These are phyloP conservation scores for Siniperca chuatsi DNA, from an alignment of 2,113 vertebrate species.

Conservation along the genomic window DNA sequence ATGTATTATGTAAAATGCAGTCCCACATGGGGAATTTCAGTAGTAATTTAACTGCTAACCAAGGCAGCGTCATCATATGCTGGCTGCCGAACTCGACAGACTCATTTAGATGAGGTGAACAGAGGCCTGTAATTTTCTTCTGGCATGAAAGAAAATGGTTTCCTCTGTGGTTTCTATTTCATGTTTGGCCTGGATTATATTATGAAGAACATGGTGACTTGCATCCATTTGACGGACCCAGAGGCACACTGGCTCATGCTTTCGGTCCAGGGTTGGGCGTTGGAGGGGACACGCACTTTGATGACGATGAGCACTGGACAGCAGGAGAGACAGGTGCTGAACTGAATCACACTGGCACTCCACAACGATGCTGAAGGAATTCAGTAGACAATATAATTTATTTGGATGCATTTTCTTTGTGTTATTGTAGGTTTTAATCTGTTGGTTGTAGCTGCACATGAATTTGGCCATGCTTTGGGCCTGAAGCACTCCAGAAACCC, in stretches of 20 bases:
- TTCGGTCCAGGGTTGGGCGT: constrained; percentile 89
- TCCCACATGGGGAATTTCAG: not conserved
- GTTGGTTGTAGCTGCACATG: constrained; percentile 85
- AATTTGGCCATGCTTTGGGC: constrained; percentile 90
- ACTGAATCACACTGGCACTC: not conserved
- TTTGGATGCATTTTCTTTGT: constrained; percentile 18
- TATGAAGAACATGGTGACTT: constrained; percentile 88
- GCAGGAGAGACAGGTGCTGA: constrained; percentile 78
- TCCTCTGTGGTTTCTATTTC: constrained; percentile 60
- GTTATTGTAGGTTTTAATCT: constrained; percentile 85
- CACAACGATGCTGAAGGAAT: not conserved
- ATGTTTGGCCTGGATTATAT: constrained; percentile 36
- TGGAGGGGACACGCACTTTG: constrained; percentile 94
- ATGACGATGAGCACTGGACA: constrained; percentile 91
- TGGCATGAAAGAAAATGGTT: constrained; percentile 48
- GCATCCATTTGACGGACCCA: constrained; percentile 92
- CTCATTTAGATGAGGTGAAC: constrained; percentile 31
- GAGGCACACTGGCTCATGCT: constrained; percentile 91
- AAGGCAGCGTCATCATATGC: not conserved
- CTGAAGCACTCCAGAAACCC: constrained; percentile 86
- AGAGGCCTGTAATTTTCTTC: constrained; percentile 48
- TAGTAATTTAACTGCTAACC: constrained; percentile 37
- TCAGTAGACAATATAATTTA: not conserved
- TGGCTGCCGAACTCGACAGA: constrained; percentile 9
- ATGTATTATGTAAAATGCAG: not conserved